phyloP scores from a whole-genome alignment of 2,113 vertebrate species.

The Pseudopodoces humilis region DNA sequence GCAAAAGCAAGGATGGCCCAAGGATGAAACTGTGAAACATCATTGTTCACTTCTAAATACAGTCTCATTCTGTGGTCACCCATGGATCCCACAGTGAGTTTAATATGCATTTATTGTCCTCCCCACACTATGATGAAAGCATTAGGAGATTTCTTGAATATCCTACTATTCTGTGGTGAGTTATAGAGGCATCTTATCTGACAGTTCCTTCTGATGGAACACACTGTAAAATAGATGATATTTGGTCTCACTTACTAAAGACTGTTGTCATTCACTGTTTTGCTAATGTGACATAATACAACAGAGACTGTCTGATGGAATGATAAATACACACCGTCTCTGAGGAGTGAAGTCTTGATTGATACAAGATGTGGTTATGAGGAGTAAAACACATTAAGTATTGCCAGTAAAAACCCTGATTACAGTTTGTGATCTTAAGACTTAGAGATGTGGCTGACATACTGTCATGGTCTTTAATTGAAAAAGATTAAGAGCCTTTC shows the following conservation, averaged over 20 bases:
- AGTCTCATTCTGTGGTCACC: background rate
- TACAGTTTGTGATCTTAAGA: background rate
- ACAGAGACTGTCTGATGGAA: background rate
- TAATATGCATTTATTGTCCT: background rate
- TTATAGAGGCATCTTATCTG: background rate
- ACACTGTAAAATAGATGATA: background rate
- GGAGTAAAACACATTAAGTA: background rate
- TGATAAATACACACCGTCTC: background rate
- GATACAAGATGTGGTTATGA: background rate
- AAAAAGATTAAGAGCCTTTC: background rate
- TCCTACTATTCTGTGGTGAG: background rate
- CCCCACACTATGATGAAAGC: background rate
- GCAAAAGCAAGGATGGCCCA: background rate
- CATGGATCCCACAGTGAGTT: background rate
- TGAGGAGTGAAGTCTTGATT: background rate
- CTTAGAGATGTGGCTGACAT: background rate
- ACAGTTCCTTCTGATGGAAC: background rate
- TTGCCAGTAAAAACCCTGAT: background rate
- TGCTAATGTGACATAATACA: background rate
- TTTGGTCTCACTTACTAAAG: background rate
- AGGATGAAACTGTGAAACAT: background rate
- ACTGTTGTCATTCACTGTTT: background rate
- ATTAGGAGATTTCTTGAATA: background rate
- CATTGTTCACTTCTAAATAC: background rate
- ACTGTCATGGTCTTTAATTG: background rate